phyloP scores from a whole-genome alignment of 2,888 invertebrate genomes.

The Lasioglossum calceatum region DNA sequence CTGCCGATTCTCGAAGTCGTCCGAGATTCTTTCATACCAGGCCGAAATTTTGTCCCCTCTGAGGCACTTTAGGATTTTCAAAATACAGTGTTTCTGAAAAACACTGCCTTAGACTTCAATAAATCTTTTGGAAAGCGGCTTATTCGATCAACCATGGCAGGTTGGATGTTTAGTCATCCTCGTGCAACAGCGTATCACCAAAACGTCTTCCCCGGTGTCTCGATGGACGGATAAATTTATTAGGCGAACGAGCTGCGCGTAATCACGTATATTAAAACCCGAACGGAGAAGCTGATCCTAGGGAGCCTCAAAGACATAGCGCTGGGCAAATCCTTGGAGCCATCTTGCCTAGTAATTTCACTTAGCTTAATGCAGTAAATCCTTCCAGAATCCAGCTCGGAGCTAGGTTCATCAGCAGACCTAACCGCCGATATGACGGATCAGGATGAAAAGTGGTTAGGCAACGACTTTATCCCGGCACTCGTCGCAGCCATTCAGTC shows the following conservation, averaged over 20 bases:
- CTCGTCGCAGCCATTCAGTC: background rate
- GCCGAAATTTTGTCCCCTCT: no score
- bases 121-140: no score
- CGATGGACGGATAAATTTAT: background rate
- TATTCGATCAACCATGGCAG: no score
- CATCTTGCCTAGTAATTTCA: background rate
- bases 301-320: background rate
- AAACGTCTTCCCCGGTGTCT: background rate
- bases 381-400: background rate
- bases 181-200: background rate
- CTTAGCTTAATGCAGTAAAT: background rate
- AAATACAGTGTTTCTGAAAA: no score
- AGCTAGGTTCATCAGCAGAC: background rate
- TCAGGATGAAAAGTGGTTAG: background rate
- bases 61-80: no score
- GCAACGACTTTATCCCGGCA: background rate
- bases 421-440: constrained; percentile 8
- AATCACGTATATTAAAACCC: background rate
- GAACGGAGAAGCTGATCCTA: background rate
- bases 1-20: background rate
- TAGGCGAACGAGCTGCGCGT: background rate
- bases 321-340: background rate
- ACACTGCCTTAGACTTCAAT: no score
- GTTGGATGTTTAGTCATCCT: background rate
- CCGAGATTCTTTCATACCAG: no score